Percentiles rank a stretch among this genome's conserved stretches.
These are phyloP conservation scores for Philypnodon macrostomus DNA, from an alignment of 2,797 vertebrate genomes.

Conservation along the genomic window DNA sequence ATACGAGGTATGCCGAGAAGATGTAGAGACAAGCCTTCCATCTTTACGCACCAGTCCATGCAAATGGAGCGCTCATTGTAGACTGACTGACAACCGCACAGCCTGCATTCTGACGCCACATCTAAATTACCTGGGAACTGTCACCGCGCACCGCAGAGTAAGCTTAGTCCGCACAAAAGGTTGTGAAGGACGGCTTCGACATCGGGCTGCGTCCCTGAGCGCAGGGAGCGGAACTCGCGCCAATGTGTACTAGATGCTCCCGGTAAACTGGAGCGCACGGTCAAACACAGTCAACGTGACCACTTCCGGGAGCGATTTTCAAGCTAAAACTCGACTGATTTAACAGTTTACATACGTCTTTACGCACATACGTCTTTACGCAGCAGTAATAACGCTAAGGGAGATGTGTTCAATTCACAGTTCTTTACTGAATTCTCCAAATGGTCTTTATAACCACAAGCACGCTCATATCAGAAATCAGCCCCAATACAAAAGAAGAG, in stretches of 20 bases:
- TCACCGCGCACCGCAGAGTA: not conserved
- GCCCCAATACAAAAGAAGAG: no score
- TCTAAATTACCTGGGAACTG: slow-evolving; percentile 47
- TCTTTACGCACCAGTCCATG: slow-evolving; percentile 29
- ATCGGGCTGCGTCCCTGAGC: slow-evolving; percentile 13
- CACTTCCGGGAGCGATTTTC: slow-evolving; percentile 35
- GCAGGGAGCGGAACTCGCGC: slow-evolving; percentile 48
- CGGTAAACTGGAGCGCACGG: slow-evolving; percentile 16
- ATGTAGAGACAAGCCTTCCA: slow-evolving; percentile 35
- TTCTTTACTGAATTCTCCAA: no score
- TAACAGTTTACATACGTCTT: not conserved
- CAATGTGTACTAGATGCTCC: slow-evolving; percentile 40
- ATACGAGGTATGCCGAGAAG: not conserved
- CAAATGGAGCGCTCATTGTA: slow-evolving; percentile 30
- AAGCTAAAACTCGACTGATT: slow-evolving; percentile 35
- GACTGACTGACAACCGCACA: slow-evolving; percentile 1
- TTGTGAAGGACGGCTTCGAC: not conserved
- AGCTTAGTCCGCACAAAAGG: no score
- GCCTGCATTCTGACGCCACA: slow-evolving; percentile 5
- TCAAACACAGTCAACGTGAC: slow-evolving; percentile 6
- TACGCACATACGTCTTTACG: no score
- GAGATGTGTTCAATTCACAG: no score
- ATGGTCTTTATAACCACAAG: no score
- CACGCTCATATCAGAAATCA: no score
- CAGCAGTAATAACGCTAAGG: no score